Conservation (phyloP, 2,888 invertebrate species). For the Teleogryllus oceanicus region DNA sequence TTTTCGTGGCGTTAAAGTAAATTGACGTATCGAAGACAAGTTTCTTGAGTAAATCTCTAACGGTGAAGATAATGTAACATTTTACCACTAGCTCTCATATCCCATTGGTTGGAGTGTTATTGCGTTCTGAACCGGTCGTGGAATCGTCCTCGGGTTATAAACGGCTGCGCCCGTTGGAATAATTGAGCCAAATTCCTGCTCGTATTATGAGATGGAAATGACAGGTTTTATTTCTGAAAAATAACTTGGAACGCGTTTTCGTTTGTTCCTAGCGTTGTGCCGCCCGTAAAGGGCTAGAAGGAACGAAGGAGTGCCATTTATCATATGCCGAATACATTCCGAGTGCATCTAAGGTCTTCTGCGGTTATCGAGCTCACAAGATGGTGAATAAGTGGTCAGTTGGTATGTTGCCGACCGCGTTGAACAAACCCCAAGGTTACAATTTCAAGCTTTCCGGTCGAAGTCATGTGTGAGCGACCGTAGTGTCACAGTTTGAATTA, state of each 20-base stretch:
- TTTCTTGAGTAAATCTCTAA: no score
- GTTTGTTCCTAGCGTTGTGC: neutral
- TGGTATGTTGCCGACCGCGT: neutral
- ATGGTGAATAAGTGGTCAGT: neutral
- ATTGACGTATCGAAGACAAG: no score
- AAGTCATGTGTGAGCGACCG: no score
- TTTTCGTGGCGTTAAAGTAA: no score
- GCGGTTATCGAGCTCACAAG: neutral
- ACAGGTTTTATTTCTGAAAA: conserved; percentile 18
- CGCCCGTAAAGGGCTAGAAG: neutral
- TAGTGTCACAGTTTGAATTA: no score
- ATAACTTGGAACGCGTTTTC: neutral
- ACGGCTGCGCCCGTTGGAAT: neutral
- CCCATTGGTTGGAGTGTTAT: neutral
- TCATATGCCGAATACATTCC: conserved; percentile 4
- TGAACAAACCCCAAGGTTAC: no score
- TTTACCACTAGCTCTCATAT: neutral
- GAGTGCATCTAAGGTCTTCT: conserved; percentile 2
- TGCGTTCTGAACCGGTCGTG: neutral
- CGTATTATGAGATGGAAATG: conserved; percentile 9
- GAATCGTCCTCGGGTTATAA: neutral
- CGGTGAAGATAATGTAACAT: neutral
- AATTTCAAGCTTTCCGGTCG: no score
- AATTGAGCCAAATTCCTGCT: conserved; percentile 2
- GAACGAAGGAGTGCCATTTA: neutral